Base-by-base conservation (phyloP, 2,113 vertebrate species). In the Erpornis zantholeuca region DNA sequence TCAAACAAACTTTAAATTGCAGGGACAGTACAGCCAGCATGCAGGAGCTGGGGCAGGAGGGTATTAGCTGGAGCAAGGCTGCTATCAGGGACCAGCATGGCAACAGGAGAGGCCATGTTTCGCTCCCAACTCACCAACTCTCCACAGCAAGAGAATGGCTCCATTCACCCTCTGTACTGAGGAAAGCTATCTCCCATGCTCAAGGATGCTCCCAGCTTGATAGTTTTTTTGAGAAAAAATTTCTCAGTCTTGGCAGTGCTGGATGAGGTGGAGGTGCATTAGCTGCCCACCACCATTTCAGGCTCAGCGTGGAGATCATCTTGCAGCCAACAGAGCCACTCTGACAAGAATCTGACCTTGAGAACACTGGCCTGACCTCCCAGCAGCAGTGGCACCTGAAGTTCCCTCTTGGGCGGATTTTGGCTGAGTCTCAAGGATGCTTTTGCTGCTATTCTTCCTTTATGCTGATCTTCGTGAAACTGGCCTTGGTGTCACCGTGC, bases 361-460 rank as follows among this genome's bases (percentile, higher is more conserved):
- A 15, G 4, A 23, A 40, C 0, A 1, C 59, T 33, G 15, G 52
- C 42, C 64, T 94, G 88, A 57, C 36, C n/a, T 90, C 52, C n/a
- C 79, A 56, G 61, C 60, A 81, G 50, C 79, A 76, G 25, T 42
- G 54, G 64, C 80, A 86, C 69, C 52, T n/a, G 36, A 71, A 68
- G 21, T 24, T 70, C 59, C 64, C 53, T 86, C 52, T 76, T 0
- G 0, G 54, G 60, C 0, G 0, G 59, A 64, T 68, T 90, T 77
- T 90, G 92, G 83, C 38, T 0, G 0, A 47, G 36, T 56, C 61
- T 86, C 79, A 90, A 78, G 66, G 42, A 56, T 84, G 38, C 23
- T 77, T 94, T 93, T 64, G 82, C 33, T 83, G 77, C 82, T 76
- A 13, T 57, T 93, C 31, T 65, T 91, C 50, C 44, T 78, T 89